Conservation (phyloP, 2,888 invertebrate species). For the Thymelicus acteon region DNA sequence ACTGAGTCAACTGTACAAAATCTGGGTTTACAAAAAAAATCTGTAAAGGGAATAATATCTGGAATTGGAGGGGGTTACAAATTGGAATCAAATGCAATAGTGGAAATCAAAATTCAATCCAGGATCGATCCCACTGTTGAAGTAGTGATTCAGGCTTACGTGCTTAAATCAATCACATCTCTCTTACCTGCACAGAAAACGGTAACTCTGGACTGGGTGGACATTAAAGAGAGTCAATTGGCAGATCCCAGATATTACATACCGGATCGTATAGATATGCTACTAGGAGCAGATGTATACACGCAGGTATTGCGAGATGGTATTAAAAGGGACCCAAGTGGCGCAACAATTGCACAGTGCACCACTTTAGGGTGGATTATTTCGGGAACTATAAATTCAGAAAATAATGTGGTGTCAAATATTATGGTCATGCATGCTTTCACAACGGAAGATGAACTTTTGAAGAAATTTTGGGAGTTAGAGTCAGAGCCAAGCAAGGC, state of each 20-base stretch:
- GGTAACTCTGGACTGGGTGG: slow-evolving; percentile 19
- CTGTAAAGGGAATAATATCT: slow-evolving; percentile 22
- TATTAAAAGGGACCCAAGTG: neutral
- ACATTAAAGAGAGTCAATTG: slow-evolving; percentile 19
- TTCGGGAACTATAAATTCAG: neutral
- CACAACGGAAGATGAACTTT: neutral
- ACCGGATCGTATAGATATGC: slow-evolving; percentile 35
- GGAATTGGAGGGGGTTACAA: slow-evolving; percentile 30
- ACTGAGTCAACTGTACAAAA: slow-evolving; percentile 36
- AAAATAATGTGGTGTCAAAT: neutral
- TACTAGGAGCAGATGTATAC: slow-evolving; percentile 39
- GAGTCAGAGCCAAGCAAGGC: neutral
- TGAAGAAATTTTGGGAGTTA: slow-evolving; percentile 8
- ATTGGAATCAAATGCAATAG: slow-evolving; percentile 24
- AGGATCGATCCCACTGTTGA: neutral
- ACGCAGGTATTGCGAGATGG: slow-evolving; percentile 11
- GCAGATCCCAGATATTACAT: slow-evolving; percentile 37
- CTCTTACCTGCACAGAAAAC: slow-evolving; percentile 25
- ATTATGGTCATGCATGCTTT: neutral
- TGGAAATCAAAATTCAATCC: slow-evolving; percentile 32
- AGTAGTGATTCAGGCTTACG: slow-evolving; percentile 36
- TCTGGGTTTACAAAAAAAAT: slow-evolving; percentile 21
- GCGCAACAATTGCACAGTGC: neutral
- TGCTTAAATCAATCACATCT: slow-evolving; percentile 36
- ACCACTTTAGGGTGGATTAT: neutral